Conservation (phyloP, 2,888 invertebrate genomes). For the Acrobasis consociella region DNA sequence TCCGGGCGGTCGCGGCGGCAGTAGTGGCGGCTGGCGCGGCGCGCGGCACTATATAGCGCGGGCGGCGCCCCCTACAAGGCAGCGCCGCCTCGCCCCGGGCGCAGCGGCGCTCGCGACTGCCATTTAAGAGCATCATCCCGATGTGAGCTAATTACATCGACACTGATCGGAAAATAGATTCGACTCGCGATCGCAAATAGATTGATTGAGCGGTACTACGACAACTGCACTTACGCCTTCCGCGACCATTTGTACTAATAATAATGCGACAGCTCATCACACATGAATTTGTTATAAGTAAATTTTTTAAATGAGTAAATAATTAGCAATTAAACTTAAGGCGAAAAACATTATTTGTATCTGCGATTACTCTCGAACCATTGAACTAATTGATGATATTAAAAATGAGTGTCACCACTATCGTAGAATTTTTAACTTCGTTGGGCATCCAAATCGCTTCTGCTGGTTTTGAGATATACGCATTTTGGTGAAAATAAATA, state of each 20-base stretch:
- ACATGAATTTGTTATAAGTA: not conserved
- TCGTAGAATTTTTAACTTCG: too few species aligned
- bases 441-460: too few species aligned
- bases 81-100: constrained; percentile 31
- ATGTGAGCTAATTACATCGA: constrained; percentile 43
- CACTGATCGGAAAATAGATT: constrained; percentile 44
- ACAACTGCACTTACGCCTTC: constrained; percentile 5
- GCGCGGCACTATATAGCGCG: constrained; percentile 26
- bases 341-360: too few species aligned
- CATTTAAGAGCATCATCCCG: constrained; percentile 52
- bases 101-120: constrained; percentile 39
- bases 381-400: too few species aligned
- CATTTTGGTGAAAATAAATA: too few species aligned
- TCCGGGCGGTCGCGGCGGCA: constrained; percentile 39
- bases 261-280: not conserved
- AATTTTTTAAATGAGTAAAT: too few species aligned
- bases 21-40: constrained; percentile 34
- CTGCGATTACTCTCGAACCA: too few species aligned
- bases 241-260: constrained; percentile 11
- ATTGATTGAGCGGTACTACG: constrained; percentile 14
- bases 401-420: too few species aligned
- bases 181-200: constrained; percentile 20
- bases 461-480: too few species aligned
- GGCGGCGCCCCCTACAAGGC: constrained; percentile 25
- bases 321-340: too few species aligned